Evolutionary conservation across 2,797 vertebrate species (phyloP).

Genomic region (Mormyrops boulengeri): DNA sequence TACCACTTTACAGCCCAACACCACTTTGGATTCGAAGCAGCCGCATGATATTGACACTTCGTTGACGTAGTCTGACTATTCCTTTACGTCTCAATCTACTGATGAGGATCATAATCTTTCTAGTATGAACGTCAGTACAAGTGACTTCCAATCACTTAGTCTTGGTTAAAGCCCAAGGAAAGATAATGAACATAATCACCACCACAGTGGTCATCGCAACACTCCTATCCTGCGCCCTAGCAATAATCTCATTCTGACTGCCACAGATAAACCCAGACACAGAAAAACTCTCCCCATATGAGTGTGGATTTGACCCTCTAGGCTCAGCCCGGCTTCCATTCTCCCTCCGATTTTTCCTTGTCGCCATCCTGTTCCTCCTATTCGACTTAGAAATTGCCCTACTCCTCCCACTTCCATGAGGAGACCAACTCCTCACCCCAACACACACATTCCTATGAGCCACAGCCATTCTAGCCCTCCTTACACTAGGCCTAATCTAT

Average conservation of each 20-base stretch:
- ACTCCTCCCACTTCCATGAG: background rate
- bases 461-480: fast-evolving
- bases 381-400: slow-evolving; percentile 45
- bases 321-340: slow-evolving; percentile 14
- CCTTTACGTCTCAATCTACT: slow-evolving; percentile 48
- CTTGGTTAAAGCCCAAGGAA: slow-evolving; percentile 48
- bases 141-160: slow-evolving; percentile 47
- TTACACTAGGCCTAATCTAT: slow-evolving; percentile 33
- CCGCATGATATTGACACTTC: slow-evolving; percentile 45
- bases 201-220: fast-evolving
- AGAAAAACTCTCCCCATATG: slow-evolving; percentile 38
- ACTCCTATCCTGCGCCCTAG: fast-evolving
- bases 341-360: slow-evolving; percentile 36
- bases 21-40: too few species aligned
- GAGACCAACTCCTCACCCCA: background rate
- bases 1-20: slow-evolving; percentile 34
- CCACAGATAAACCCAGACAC: background rate
- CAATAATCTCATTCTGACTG: fast-evolving
- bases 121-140: slow-evolving; percentile 41
- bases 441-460: fast-evolving
- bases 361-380: slow-evolving; percentile 25
- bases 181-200: slow-evolving; percentile 37
- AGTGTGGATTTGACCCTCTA: slow-evolving; percentile 42
- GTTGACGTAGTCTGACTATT: slow-evolving; percentile 42
- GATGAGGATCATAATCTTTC: slow-evolving; percentile 54